Evolutionary conservation across 2,113 vertebrate species (phyloP).

Genomic region (Mormoops blainvillei): DNA sequence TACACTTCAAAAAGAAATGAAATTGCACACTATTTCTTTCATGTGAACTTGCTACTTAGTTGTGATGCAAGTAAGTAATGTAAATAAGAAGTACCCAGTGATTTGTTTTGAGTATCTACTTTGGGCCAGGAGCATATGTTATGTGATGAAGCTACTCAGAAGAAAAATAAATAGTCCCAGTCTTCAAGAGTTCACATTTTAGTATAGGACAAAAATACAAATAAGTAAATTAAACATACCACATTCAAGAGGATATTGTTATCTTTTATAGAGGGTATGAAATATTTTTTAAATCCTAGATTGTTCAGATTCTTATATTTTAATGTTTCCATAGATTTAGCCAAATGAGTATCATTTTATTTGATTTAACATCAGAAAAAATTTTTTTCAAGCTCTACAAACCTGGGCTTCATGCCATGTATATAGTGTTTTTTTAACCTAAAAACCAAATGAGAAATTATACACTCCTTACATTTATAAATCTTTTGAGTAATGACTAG

Average conservation of each 20-base stretch:
- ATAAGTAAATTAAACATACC: background rate
- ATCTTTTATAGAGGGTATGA: background rate
- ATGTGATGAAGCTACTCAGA: background rate
- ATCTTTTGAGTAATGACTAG: background rate
- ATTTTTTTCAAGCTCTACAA: background rate
- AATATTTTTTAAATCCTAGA: background rate
- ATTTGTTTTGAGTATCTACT: background rate
- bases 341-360: constrained; percentile 9
- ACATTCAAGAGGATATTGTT: background rate
- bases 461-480: constrained; percentile 9
- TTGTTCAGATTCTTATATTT: background rate
- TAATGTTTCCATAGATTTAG: background rate
- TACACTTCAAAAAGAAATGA: background rate
- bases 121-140: background rate
- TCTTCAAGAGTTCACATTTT: background rate
- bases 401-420: background rate
- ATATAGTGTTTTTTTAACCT: background rate
- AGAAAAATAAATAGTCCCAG: background rate
- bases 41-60: background rate
- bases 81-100: background rate
- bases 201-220: background rate
- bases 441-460: background rate
- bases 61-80: background rate
- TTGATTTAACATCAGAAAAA: background rate
- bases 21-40: background rate